Conservation (phyloP, 2,113 vertebrate genomes). For the Raja brachyura region DNA sequence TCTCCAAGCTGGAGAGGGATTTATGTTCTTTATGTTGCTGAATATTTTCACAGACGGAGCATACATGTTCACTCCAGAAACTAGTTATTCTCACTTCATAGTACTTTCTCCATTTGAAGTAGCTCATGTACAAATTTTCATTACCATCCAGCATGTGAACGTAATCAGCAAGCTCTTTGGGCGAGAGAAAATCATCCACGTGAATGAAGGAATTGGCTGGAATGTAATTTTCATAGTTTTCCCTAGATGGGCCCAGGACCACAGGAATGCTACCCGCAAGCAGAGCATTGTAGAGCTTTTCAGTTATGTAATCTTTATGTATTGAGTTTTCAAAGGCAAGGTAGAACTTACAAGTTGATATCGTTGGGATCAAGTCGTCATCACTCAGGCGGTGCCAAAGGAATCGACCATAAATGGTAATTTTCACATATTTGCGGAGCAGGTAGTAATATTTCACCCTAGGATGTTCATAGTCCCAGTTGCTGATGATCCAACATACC, state of each 20-base stretch:
- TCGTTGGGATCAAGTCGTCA: conserved; percentile 86
- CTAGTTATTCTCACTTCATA: conserved; percentile 84
- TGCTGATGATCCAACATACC: conserved; percentile 95
- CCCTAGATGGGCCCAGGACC: conserved; percentile 79
- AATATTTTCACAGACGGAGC: conserved; percentile 85
- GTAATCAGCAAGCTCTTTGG: conserved; percentile 85
- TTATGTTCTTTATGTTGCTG: conserved; percentile 89
- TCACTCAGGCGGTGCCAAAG: conserved; percentile 83
- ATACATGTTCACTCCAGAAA: conserved; percentile 95
- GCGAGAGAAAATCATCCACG: conserved; percentile 84
- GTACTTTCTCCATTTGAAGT: conserved; percentile 89
- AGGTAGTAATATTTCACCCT: conserved; percentile 94
- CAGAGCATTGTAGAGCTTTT: conserved; percentile 93
- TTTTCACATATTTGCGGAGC: conserved; percentile 87
- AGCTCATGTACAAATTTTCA: conserved; percentile 82
- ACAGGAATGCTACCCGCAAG: conserved; percentile 85
- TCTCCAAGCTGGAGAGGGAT: conserved; percentile 82
- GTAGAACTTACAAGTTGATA: conserved; percentile 91
- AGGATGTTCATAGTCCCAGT: conserved; percentile 91
- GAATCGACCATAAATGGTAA: conserved; percentile 84
- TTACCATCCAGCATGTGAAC: conserved; percentile 89
- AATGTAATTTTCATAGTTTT: conserved; percentile 95
- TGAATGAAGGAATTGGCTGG: conserved; percentile 90
- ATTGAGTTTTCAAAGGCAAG: conserved; percentile 95
- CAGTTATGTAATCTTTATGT: conserved; percentile 95